Evolutionary conservation across 2,797 vertebrate genomes (phyloP), one percentile per base, ranked within the genome.

Genomic region (Micrastur ruficollis): DNA sequence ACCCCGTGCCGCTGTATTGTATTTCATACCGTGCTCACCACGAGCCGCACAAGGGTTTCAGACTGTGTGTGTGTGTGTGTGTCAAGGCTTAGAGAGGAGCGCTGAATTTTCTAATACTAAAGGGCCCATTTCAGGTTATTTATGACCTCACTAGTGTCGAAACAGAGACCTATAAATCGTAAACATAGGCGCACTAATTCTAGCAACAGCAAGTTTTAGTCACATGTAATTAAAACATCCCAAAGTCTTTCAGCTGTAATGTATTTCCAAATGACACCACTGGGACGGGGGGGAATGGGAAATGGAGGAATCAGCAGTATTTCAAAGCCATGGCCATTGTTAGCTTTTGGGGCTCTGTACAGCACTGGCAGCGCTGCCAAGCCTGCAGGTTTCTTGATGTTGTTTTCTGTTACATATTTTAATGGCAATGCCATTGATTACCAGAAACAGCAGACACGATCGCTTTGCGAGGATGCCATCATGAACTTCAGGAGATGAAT

Each of bases 221-320:
- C 97, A 97, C 94, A 98, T 98, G 97, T 98, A 98, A 98, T 98
- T 98, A 98, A 98, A 98, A 98, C 97, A 98, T 98, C 98, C 97
- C 98, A 97, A 98, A 98, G 95, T 98, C 98, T 97, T 97, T 96
- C 97, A 90, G 98, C 97, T 96, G 93, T 97, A 98, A 98, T 98
- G 97, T 93, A 97, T 98, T 97, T 98, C 88, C 95, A 97, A 98
- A 98, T 97, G 98, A 97, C 97, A 98, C 97, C 97, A 71, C 32
- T 79, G 97, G 97, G 98, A 97, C 79, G 0, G 25, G 22, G 92
- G 90, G 95, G 95, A 95, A 94, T 91, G 84, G 97, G 95, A 96
- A 96, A 78, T 84, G 96, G 97, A 98, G 93, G 95, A 93, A 94
- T 97, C 95, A 81, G 95, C 93, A 89, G 71, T 98, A 98, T 98